A percentile compares a stretch with the other conserved stretches of the same genome.
Conservation (phyloP, 2,113 vertebrate genomes). For the Stomatorhinus ivindoensis region DNA sequence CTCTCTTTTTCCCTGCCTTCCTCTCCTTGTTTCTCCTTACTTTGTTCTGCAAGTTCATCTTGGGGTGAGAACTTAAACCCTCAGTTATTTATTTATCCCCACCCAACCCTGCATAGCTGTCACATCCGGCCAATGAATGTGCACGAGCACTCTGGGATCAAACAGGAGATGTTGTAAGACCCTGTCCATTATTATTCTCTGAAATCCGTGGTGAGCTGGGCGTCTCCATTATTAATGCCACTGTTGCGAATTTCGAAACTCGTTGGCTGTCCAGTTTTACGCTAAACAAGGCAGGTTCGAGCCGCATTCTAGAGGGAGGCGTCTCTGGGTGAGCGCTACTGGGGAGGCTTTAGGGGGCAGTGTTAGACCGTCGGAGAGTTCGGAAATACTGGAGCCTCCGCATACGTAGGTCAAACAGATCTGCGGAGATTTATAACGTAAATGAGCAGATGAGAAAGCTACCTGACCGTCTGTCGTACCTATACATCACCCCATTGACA, state of each 20-base stretch:
- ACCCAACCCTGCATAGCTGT: background rate
- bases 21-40: background rate
- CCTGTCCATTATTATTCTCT: background rate
- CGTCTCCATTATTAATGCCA: background rate
- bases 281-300: background rate
- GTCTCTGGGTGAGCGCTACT: background rate
- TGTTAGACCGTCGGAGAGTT: conserved; percentile 48
- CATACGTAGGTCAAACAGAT: conserved; percentile 28
- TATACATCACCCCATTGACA: conserved; percentile 1
- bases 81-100: background rate
- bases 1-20: too few species aligned
- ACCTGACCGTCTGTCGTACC: background rate
- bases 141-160: background rate
- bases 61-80: background rate
- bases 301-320: background rate
- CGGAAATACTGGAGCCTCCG: background rate
- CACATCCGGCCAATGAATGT: background rate
- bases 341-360: conserved; percentile 54
- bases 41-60: conserved; percentile 16
- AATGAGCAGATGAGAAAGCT: background rate
- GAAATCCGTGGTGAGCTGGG: background rate
- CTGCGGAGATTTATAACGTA: conserved; percentile 21
- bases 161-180: background rate
- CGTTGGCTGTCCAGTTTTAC: background rate
- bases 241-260: background rate